Evolutionary conservation across 2,888 invertebrate genomes (phyloP).

Genomic region (Brachyptera putata): DNA sequence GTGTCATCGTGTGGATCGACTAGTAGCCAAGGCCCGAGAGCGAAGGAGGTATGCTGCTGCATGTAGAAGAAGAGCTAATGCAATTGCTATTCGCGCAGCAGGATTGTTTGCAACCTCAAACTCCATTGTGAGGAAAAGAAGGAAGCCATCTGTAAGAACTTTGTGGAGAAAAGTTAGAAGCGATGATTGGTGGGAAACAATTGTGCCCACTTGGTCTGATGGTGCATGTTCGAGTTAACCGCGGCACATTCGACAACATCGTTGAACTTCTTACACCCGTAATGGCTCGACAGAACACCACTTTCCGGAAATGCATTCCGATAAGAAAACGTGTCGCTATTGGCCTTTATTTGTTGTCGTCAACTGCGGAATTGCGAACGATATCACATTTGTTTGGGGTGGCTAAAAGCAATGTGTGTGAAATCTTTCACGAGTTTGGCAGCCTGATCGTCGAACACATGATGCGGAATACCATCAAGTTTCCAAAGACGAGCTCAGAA

Average conservation of each 20-base stretch:
- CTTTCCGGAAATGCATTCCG: constrained; percentile 17
- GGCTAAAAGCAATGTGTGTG: constrained; percentile 19
- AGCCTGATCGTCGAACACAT: constrained; percentile 5
- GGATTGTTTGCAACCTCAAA: too few species aligned
- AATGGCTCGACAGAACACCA: constrained; percentile 12
- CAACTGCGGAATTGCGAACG: constrained; percentile 19
- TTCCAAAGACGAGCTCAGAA: constrained; percentile 14
- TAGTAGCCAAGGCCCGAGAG: background rate
- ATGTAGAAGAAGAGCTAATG: background rate
- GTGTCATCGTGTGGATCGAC: background rate
- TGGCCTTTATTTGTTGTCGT: constrained; percentile 13
- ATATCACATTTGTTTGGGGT: constrained; percentile 20
- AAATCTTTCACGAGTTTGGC: constrained; percentile 23
- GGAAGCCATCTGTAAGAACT: background rate
- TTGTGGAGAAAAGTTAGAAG: background rate
- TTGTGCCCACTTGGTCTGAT: background rate
- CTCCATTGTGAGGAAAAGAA: too few species aligned
- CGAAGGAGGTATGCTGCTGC: background rate
- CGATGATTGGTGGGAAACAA: background rate
- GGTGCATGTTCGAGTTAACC: background rate
- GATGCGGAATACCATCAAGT: constrained; percentile 2
- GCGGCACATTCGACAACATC: background rate
- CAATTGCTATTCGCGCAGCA: background rate
- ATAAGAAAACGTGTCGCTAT: constrained; percentile 20
- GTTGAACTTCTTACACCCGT: background rate